These are phyloP conservation scores for Bugula neritina DNA, from an alignment of 2,888 invertebrate species.

Conservation along the genomic window DNA sequence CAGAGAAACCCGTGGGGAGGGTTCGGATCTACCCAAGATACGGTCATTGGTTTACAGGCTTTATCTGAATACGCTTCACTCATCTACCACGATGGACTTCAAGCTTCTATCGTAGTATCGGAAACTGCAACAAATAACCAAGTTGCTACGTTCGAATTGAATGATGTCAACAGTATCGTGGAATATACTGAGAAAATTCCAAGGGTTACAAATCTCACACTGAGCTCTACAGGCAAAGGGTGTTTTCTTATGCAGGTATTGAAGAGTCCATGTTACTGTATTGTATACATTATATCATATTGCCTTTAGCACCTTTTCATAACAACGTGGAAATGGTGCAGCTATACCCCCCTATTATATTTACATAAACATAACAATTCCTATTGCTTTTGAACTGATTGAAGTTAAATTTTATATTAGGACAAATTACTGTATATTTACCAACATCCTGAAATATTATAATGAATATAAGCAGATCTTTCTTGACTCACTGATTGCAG, in stretches of 20 bases:
- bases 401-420: no score
- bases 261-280: no score
- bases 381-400: no score
- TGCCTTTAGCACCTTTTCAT: no score
- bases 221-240: constrained; percentile 22
- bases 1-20: constrained; percentile 64
- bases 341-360: no score
- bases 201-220: constrained; percentile 1
- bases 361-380: no score
- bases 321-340: no score
- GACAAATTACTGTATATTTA: no score
- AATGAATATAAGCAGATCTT: no score
- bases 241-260: constrained; percentile 26
- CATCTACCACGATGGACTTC: constrained; percentile 56
- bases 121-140: background rate
- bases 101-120: background rate
- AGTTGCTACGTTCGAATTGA: constrained; percentile 20
- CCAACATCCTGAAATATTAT: no score
- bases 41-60: constrained; percentile 69
- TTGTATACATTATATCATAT: no score
- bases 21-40: constrained; percentile 59
- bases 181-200: constrained; percentile 10
- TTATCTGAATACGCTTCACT: constrained; percentile 61
- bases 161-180: constrained; percentile 23
- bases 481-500: no score